Evolutionary conservation across 2,797 vertebrate genomes (phyloP), one percentile per base, ranked within the genome.

Genomic region (Malurus splendens): DNA sequence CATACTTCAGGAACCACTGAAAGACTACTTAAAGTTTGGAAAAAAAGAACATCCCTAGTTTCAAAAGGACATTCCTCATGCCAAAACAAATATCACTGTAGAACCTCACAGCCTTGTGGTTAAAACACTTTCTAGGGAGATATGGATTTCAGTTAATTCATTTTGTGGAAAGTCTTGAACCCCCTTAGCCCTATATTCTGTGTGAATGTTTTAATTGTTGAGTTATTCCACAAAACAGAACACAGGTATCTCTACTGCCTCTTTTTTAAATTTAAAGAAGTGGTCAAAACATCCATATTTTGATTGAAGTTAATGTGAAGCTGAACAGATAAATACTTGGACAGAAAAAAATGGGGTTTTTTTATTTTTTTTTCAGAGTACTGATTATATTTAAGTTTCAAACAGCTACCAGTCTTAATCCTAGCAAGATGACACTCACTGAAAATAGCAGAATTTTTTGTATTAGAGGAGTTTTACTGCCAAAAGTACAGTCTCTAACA

Each of bases 31-130:
- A 27, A 50, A 59, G 14, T 45, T 13, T 36, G 36, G 36, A 36
- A 36, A 36, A 36, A 36, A 12, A 36, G 36, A 36, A 36, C 36
- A 36, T 36, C 7, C 20, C 3, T 22, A 25, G 5, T 77, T 86
- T 81, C 57, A 64, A 50, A 60, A 32, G 13, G 9, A 4, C 23
- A 50, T 33, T 47, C 2, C 23, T 45, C 7, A 4, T 15, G 27
- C 8, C 33, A 42, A 28, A 75, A 20, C 3, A 4, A 27, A 10
- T 22, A n/a, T 18, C 27, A 57, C 10, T 1, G 0, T 12, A 10
- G 28, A 52, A 12, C 5, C 36, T 78, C 42, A 42, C 32, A 54
- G 17, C 8, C 18, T 39, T 28, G 10, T 15, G 6, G 3, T 23
- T 52, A 52, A 59, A 68, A 56, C 17, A 27, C 9, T 64, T 74